phyloP scores from a whole-genome alignment of 1,140 invertebrate species.

The Cherax destructor region DNA sequence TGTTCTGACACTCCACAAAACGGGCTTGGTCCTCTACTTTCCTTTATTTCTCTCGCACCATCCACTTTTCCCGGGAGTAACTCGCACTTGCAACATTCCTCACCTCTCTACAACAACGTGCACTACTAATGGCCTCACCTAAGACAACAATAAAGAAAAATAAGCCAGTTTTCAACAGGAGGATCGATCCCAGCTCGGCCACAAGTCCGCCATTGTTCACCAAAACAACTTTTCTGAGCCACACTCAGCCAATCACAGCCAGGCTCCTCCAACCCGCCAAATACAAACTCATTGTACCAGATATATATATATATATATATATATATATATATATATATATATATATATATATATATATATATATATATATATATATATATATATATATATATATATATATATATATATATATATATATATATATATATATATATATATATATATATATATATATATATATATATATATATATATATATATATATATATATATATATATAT shows the following conservation, averaged over 20 bases:
- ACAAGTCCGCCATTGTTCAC: constrained; percentile 47
- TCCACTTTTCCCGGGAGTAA: neutral
- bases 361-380: too few species aligned
- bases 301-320: too few species aligned
- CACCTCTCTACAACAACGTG: neutral
- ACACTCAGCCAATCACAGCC: constrained; percentile 23
- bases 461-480: too few species aligned
- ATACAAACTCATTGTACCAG: too few species aligned
- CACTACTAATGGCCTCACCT: constrained; percentile 3
- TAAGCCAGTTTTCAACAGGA: constrained; percentile 11
- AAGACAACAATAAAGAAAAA: neutral
- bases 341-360: too few species aligned
- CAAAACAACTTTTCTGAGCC: constrained; percentile 65
- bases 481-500: too few species aligned
- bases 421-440: too few species aligned
- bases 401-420: too few species aligned
- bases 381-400: too few species aligned
- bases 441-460: too few species aligned
- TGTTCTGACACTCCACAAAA: neutral
- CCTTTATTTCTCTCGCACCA: neutral
- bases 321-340: too few species aligned
- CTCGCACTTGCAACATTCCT: neutral
- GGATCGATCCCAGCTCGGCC: constrained; percentile 40
- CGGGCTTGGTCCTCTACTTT: neutral
- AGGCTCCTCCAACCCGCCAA: neutral